These are phyloP conservation scores for Cyprinodon variegatus DNA, from an alignment of 2,113 vertebrate species.

Conservation along the genomic window DNA sequence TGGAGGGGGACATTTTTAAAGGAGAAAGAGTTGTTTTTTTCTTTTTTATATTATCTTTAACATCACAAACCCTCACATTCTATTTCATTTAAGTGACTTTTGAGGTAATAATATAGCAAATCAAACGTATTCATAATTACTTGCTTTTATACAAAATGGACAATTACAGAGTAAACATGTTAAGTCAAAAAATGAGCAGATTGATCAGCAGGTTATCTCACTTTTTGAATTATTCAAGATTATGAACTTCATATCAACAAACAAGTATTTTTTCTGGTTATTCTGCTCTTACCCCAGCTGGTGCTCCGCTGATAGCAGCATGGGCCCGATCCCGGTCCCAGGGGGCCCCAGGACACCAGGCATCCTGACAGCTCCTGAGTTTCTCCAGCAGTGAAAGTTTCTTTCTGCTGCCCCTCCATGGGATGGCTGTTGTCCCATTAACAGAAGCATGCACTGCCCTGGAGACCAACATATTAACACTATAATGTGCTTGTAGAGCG, in stretches of 20 bases:
- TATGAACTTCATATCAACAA: background rate
- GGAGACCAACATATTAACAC: slow-evolving; percentile 22
- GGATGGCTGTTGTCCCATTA: slow-evolving; percentile 66
- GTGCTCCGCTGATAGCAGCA: slow-evolving; percentile 72
- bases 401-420: slow-evolving; percentile 61
- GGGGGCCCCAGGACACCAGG: slow-evolving; percentile 78
- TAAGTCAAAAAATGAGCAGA: background rate
- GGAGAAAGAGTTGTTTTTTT: background rate
- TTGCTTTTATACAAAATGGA: too few relatives aligned
- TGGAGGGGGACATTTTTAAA: background rate
- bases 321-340: slow-evolving; percentile 69
- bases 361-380: slow-evolving; percentile 73
- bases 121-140: too few relatives aligned
- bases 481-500: background rate
- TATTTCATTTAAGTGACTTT: too few relatives aligned
- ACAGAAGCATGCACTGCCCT: slow-evolving; percentile 57
- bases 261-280: background rate
- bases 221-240: background rate
- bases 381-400: slow-evolving; percentile 67
- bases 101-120: too few relatives aligned
- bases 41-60: too few relatives aligned
- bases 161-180: too few relatives aligned
- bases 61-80: too few relatives aligned
- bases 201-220: background rate
- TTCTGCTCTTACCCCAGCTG: slow-evolving; percentile 79